Evolutionary conservation across 2,888 invertebrate genomes (phyloP), one percentile per base, ranked within the genome.

Genomic region (Pterostichus niger): DNA sequence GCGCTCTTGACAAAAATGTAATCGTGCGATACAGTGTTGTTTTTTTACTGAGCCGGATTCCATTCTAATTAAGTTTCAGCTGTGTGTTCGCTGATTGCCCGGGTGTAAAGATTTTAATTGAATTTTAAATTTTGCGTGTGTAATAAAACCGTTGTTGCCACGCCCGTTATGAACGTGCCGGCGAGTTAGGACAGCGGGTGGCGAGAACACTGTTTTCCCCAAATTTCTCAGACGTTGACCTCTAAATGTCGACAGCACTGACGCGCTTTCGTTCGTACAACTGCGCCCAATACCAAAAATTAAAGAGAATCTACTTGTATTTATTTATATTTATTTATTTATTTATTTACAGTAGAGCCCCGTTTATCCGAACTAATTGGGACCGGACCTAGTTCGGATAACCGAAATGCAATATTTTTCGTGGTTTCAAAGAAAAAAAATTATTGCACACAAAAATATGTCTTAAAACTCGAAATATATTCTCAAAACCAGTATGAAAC

Each of bases 31-130:
- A 64, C 44, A 59, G 15, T 54, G 77, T 78, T 59, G 49, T 33
- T 71, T 49, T 49, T 78, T 78, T 64, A 44, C 64, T 52, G 13
- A 24, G 79, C 64, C 46, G 15, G 59, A 11, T 24, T 11, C 49
- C 59, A 79, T 59, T 56, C 77, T 77, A 77, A 77, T 77, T 77
- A 77, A 77, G 59, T 59, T 59, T 64, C 33, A 61, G 79, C 64
- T 64, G 40, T 35, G 49, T 61, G 64, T 52, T 24, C 44, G 56
- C 40, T 59, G 77, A 59, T 77, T 77, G 77, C 44, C 77, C 59
- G 59, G 59, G 77, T 77, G 77, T 54, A 77, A 77, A 77, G 59
- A 77, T 77, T 77, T 77, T 77, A 77, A 77, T 77, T 77, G 77
- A 77, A 77, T 77, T 77, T 77, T 77, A 77, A 77, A 77, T 77